Evolutionary conservation across 2,113 vertebrate species (phyloP).

Genomic region (Plecotus auritus): DNA sequence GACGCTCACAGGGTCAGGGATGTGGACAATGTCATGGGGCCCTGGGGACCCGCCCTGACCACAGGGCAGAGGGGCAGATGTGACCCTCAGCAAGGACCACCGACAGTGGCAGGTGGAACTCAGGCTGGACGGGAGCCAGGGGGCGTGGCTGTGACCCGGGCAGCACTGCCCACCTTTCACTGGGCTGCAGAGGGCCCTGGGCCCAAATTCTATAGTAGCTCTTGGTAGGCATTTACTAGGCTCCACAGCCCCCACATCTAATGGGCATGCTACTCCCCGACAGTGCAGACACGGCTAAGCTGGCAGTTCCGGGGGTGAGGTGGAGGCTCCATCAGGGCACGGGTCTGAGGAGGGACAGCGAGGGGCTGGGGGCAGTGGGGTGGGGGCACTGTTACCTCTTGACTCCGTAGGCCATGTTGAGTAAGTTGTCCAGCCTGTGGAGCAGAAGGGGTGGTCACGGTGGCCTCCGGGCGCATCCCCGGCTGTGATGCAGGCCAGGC

Average conservation of each 20-base stretch:
- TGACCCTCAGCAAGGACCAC: neutral
- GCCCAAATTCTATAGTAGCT: neutral
- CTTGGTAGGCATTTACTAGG: neutral
- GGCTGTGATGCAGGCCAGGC: neutral
- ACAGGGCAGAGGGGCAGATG: neutral
- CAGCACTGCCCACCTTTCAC: neutral
- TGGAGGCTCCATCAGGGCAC: neutral
- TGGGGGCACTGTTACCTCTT: constrained; percentile 91
- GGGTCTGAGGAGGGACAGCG: neutral
- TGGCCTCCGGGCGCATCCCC: neutral
- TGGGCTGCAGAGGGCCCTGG: neutral
- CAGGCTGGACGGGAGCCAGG: neutral
- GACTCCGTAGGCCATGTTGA: constrained; percentile 98
- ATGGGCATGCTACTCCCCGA: neutral
- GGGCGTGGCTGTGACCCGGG: accelerated
- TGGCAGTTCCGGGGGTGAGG: neutral
- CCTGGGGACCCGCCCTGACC: neutral
- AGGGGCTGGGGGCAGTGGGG: neutral
- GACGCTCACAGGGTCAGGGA: neutral
- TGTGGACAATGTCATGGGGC: accelerated
- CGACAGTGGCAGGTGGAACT: neutral
- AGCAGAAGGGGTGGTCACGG: constrained; percentile 79
- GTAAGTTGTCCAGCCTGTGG: constrained; percentile 97
- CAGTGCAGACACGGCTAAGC: neutral
- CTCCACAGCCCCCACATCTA: neutral